Evolutionary conservation across 2,888 invertebrate genomes (phyloP).

Genomic region (Cordylochernes scorpioides): DNA sequence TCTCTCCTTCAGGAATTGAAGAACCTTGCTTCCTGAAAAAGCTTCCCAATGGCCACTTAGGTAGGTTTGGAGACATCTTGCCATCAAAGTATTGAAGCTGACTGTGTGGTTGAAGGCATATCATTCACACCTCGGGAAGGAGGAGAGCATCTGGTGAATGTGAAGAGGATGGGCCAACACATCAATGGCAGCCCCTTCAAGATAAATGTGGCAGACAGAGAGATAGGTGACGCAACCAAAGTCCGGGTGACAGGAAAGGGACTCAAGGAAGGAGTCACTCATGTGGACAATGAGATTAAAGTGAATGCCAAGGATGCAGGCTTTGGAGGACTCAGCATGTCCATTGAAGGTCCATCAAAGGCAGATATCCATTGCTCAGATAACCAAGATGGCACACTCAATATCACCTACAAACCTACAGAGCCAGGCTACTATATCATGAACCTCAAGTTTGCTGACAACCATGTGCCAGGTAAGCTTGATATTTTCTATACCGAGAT

Average conservation of each 20-base stretch:
- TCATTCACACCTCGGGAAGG: constrained; percentile 86
- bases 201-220: constrained; percentile 68
- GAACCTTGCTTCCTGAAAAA: constrained; percentile 91
- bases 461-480: constrained; percentile 76
- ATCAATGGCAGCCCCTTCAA: constrained; percentile 91
- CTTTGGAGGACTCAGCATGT: constrained; percentile 81
- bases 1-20: constrained; percentile 73
- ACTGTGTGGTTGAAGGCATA: constrained; percentile 33
- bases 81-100: background rate
- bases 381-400: constrained; percentile 76
- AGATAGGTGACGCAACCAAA: constrained; percentile 88
- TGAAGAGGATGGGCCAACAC: constrained; percentile 76
- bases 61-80: constrained; percentile 19
- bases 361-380: constrained; percentile 70
- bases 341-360: constrained; percentile 93
- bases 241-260: constrained; percentile 65
- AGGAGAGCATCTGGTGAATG: constrained; percentile 80
- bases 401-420: constrained; percentile 83
- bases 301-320: constrained; percentile 89
- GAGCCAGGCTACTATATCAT: constrained; percentile 93
- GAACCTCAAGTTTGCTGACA: constrained; percentile 90
- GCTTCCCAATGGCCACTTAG: constrained; percentile 80
- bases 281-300: constrained; percentile 63
- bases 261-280: constrained; percentile 70
- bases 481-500: background rate